Evolutionary conservation across 2,113 vertebrate genomes (phyloP), one percentile per base, ranked within the genome.

Genomic region (Colaptes auratus): DNA sequence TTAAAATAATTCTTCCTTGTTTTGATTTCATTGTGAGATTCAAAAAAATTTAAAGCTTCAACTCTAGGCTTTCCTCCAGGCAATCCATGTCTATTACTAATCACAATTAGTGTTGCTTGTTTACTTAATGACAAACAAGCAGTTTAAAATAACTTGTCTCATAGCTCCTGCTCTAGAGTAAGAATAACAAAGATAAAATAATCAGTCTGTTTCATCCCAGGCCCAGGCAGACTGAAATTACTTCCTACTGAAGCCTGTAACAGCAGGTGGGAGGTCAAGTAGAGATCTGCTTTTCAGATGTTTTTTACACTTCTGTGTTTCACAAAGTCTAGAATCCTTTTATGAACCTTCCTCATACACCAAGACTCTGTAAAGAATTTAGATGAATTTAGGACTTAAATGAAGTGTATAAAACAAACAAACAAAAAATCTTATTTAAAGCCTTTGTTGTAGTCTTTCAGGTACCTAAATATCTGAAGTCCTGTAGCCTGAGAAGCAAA

Each of bases 101-200:
- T 79, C 31, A 4, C 65, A 69, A 82, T 93, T 82, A 93, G 48
- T 23, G 16, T 60, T 93, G 31, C 46, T 82, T 92, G 53, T 86
- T 96, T 90, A 72, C 17, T 72, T 75, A 86, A 52, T 53, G 73
- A 56, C 70, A 75, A 88, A 9, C 65, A 84, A 63, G 66, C 21
- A 59, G 33, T 95, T 69, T 85, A 76, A 92, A 95, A 64, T 66
- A 87, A 76, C 4, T 28, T 89, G 46, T 79, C 60, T 80, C 52
- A 66, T 82, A 90, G 88, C 72, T 93, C 55, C 33, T 85, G 24
- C 56, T 93, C 23, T 30, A 73, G 27, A 90, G 8, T 31, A 70
- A 76, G 78, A 76, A 73, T 64, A 87, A 82, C 24, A 73, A 92
- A 63, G 7, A 19, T 73, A 64, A 93, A 94, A 55, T n/a, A 66